Conservation (phyloP, 1,140 invertebrate genomes). For the Caenorhabditis inopinata region DNA sequence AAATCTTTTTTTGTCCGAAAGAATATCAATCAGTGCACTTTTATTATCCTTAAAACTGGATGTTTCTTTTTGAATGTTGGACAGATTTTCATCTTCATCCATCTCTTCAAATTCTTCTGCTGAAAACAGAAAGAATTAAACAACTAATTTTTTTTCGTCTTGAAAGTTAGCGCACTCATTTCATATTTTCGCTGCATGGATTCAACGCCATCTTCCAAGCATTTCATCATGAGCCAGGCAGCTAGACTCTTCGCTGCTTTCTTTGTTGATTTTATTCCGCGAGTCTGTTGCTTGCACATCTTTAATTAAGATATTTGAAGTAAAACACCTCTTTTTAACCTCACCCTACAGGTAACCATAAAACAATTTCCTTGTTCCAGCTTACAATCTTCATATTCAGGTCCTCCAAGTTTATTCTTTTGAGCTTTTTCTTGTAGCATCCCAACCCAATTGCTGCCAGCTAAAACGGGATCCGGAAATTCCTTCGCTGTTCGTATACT, state of each 20-base stretch:
- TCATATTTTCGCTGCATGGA: neutral
- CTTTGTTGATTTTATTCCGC: neutral
- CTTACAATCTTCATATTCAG: neutral
- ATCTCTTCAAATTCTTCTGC: neutral
- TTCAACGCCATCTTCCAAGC: neutral
- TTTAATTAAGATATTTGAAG: neutral
- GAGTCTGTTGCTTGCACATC: neutral
- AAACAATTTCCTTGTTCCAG: neutral
- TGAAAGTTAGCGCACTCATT: neutral
- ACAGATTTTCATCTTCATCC: neutral
- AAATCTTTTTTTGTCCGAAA: neutral
- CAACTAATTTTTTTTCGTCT: neutral
- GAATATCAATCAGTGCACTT: neutral
- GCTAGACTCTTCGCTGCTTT: constrained; percentile 4
- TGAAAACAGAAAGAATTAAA: neutral
- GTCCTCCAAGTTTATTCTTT: neutral
- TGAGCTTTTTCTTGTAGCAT: constrained; percentile 6
- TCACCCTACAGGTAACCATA: neutral
- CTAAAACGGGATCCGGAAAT: neutral
- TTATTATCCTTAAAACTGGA: neutral
- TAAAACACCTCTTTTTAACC: neutral
- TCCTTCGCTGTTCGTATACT: neutral
- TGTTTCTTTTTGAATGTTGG: neutral
- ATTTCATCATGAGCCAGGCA: constrained; percentile 13
- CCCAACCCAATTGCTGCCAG: neutral